Conservation (phyloP, 1,140 invertebrate genomes). For the Vanessa atalanta region DNA sequence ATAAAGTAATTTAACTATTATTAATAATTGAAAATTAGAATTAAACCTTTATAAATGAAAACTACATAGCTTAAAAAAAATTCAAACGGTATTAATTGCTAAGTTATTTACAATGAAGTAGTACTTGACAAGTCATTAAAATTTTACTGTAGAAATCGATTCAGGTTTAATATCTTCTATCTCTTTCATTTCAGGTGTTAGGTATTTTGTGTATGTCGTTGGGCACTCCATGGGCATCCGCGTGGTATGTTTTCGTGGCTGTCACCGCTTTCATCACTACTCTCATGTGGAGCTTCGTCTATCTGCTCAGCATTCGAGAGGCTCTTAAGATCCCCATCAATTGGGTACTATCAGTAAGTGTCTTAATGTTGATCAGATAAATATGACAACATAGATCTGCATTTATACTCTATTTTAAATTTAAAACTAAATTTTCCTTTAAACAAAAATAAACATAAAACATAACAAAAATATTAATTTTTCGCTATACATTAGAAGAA, state of each 20-base stretch:
- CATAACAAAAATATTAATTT: no score
- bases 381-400: background rate
- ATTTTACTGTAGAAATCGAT: background rate
- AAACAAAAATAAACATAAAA: no score
- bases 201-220: conserved; percentile 84
- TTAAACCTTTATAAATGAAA: no score
- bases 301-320: conserved; percentile 89
- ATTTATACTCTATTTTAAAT: no score
- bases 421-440: no score
- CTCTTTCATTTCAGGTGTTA: conserved; percentile 83
- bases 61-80: no score
- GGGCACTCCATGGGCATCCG: conserved; percentile 74
- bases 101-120: no score
- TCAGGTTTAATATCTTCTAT: background rate
- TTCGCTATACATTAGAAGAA: no score
- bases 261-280: conserved; percentile 90
- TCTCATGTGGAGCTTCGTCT: conserved; percentile 90
- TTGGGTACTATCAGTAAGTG: conserved; percentile 90
- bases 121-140: no score
- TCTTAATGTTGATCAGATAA: background rate
- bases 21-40: no score
- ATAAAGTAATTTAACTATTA: no score
- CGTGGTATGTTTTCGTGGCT: conserved; percentile 92
- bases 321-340: conserved; percentile 89
- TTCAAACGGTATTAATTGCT: no score